Evolutionary conservation across 2,797 vertebrate species (phyloP).

Genomic region (Peromyscus nudipes): DNA sequence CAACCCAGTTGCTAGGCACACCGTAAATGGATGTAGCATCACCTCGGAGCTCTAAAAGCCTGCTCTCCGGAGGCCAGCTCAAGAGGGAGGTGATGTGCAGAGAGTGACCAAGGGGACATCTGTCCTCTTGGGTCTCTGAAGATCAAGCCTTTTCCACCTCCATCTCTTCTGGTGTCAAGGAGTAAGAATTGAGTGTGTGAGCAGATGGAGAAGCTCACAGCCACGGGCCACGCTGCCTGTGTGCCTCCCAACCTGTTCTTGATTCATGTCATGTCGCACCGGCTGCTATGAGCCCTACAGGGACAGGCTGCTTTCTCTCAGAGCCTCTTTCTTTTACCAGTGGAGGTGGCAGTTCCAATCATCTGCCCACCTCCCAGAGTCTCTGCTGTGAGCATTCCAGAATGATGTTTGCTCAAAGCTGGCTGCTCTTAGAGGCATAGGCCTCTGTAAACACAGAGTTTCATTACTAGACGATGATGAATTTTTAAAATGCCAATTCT

Average conservation of each 20-base stretch:
- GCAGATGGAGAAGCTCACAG: too few relatives aligned
- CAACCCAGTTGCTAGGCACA: not conserved
- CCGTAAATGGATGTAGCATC: too few relatives aligned
- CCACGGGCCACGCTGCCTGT: not conserved
- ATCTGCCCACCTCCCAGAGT: not conserved
- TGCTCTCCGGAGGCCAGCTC: not conserved
- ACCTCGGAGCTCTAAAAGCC: not conserved
- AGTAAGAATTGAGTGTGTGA: not conserved
- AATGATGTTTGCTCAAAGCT: constrained; percentile 73
- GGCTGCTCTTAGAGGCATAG: not conserved
- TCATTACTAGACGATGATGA: constrained; percentile 78
- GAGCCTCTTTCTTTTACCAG: not conserved
- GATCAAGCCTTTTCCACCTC: not conserved
- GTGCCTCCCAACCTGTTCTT: not conserved
- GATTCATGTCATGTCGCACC: not conserved
- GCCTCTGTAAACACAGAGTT: constrained; percentile 72
- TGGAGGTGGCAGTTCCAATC: not conserved
- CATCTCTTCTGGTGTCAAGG: not conserved
- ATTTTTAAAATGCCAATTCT: constrained; percentile 79
- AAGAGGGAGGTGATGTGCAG: not conserved
- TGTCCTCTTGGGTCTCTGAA: not conserved
- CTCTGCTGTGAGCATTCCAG: constrained; percentile 27
- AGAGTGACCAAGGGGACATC: not conserved
- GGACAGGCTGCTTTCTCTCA: not conserved
- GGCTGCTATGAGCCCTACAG: fast-evolving